These are phyloP conservation scores for Tragelaphus buxtoni DNA, from an alignment of 2,113 vertebrate genomes.

Conservation along the genomic window DNA sequence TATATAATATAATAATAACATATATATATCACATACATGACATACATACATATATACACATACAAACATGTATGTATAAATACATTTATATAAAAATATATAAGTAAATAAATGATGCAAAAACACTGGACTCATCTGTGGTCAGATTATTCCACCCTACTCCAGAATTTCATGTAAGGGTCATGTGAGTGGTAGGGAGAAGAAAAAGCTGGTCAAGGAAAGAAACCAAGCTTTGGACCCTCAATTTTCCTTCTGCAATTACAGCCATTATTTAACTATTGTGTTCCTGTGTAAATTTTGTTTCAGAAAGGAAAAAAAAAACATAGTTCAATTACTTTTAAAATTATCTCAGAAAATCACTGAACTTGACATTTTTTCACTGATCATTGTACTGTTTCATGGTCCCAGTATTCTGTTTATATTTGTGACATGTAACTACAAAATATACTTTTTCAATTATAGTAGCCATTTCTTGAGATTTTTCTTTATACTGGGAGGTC, in stretches of 20 bases:
- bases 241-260: no score
- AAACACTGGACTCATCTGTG: background rate
- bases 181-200: background rate
- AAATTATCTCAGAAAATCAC: conserved; percentile 3
- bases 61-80: background rate
- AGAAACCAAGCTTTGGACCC: background rate
- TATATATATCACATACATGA: background rate
- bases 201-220: background rate
- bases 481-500: background rate
- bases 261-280: no score
- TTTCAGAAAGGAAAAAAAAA: no score
- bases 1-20: background rate
- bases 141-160: background rate
- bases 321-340: background rate
- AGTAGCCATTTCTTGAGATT: background rate
- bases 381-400: background rate
- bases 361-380: background rate
- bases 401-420: background rate
- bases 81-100: background rate
- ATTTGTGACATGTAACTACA: background rate
- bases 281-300: no score
- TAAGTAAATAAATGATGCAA: background rate
- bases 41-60: background rate
- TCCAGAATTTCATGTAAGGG: background rate
- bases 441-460: background rate